Evolutionary conservation across 2,888 invertebrate genomes (phyloP), one percentile per base, ranked within the genome.

Genomic region (Caenorhabditis wallacei): DNA sequence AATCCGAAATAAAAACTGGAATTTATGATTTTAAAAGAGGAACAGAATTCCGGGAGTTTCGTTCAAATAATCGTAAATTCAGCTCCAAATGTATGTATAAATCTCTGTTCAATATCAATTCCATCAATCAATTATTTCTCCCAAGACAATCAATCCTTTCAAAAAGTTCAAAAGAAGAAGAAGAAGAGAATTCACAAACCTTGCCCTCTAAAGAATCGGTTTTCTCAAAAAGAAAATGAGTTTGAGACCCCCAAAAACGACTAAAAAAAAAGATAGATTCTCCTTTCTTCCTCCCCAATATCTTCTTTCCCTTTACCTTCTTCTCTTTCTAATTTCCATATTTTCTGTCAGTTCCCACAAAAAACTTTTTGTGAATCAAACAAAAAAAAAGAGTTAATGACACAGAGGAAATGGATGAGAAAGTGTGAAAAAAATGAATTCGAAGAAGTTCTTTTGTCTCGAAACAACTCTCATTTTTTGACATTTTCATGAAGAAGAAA

Each of bases 281-380:
- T 40, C 16, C 16, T 2, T 40, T 40, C 13, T 13, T 40, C 40
- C 40, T 20, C 20, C 22, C 51, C 4, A 20, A n/a, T 11, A 53
- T 30, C 54, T 24, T 37, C 37, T 37, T 57, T 40, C 16, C 18
- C 40, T 59, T 18, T 37, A 8, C 18, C 53, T 64, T 64, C 35
- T 18, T 11, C 24, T n/a, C 22, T 13, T 53, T 24, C 54, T 61
- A 18, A 74, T 74, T 74, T 74, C 74, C 74, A 74, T 74, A 71
- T 59, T 40, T 40, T 40, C 40, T 10, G 13, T 2, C 2, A 30
- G 10, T 53, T 51, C 11, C 46, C 30, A 56, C 56, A n/a, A 40
- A 53, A 26, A 37, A 35, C 40, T 40, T 40, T 40, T n/a, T n/a
- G n/a, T n/a, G n/a, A n/a, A n/a, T n/a, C n/a, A 37, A 24, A 22